A percentile compares a stretch with the other conserved stretches of the same genome.
These are phyloP conservation scores for Lissocephala sabroskyi DNA, from an alignment of 2,888 invertebrate genomes.

Conservation along the genomic window DNA sequence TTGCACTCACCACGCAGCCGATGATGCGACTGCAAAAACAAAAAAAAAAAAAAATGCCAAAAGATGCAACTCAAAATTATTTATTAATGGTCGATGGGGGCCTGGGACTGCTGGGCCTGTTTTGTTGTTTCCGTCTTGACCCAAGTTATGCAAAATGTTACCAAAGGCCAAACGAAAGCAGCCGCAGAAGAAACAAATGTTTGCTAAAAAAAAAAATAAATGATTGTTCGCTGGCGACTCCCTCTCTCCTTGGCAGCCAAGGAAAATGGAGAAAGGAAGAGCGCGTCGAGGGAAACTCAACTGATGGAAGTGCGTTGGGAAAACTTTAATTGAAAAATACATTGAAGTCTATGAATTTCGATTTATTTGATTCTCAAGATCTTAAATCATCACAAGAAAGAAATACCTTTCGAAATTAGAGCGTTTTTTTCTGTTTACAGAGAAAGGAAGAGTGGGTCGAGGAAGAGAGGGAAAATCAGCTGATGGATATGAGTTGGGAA, in stretches of 20 bases:
- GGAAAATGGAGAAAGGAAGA: no score
- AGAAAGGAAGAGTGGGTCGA: no score
- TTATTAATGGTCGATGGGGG: constrained; percentile 42
- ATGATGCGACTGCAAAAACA: constrained; percentile 11
- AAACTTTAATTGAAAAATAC: constrained; percentile 45
- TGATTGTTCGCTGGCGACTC: no score
- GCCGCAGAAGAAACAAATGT: constrained; percentile 44
- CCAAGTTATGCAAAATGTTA: constrained; percentile 61
- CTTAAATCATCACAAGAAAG: no score
- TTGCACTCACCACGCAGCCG: neutral
- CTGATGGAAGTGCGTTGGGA: constrained; percentile 22
- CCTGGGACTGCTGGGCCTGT: constrained; percentile 38
- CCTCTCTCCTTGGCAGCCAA: no score
- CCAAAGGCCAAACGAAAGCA: constrained; percentile 63
- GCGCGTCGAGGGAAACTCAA: no score
- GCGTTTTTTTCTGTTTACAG: no score
- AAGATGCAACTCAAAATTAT: constrained; percentile 26
- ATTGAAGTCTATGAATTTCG: no score
- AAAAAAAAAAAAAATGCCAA: constrained; percentile 12
- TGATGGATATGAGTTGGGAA: no score
- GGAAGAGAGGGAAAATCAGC: no score
- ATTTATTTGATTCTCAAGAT: no score
- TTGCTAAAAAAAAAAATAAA: constrained; percentile 40
- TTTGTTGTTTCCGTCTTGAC: constrained; percentile 60
- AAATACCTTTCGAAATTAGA: no score